Evolutionary conservation across 2,113 vertebrate genomes (phyloP), one percentile per base, ranked within the genome.

Genomic region (Psophia crepitans): DNA sequence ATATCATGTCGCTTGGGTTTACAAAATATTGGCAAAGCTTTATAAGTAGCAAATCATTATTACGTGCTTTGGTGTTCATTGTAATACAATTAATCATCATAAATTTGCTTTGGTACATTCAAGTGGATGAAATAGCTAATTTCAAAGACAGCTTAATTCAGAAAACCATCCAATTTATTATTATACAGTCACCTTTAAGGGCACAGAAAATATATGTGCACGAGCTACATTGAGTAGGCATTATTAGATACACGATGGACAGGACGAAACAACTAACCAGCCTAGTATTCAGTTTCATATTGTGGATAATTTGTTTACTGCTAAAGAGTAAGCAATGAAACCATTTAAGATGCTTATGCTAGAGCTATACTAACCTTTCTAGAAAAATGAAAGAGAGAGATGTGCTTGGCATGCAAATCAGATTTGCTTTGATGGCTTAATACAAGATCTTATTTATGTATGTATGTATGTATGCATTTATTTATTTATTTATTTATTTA

Each of bases 1-100:
- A 66, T 97, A 97, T 96, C 95, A 83, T 96, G 97, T 96, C 68
- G 83, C 89, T 97, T 97, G 93, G 81, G 84, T 94, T 90, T 98
- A 97, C 93, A 96, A 97, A 97, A 97, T 98, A 98, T 98, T 98
- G 97, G 97, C 97, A 97, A 97, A 95, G 90, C 95, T 97, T 98
- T 98, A 96, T 97, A 98, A 97, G 97, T 95, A 98, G 88, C 97
- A 97, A 98, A 98, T 98, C 98, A 98, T 98, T 98, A 98, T 97
- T 98, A 97, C 93, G 84, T 96, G 82, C 92, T 96, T 96, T 81
- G 90, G 95, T 98, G 96, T 97, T 98, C 97, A 94, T 97, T 37
- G 60, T 96, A 97, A 98, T 96, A 96, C 77, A 94, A 97, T 98
- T 98, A 98, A 98, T 98, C 97, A 98, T 98, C 92, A 58, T 96